These are phyloP conservation scores for Varecia variegata DNA, from an alignment of 2,797 vertebrate species.

Conservation along the genomic window DNA sequence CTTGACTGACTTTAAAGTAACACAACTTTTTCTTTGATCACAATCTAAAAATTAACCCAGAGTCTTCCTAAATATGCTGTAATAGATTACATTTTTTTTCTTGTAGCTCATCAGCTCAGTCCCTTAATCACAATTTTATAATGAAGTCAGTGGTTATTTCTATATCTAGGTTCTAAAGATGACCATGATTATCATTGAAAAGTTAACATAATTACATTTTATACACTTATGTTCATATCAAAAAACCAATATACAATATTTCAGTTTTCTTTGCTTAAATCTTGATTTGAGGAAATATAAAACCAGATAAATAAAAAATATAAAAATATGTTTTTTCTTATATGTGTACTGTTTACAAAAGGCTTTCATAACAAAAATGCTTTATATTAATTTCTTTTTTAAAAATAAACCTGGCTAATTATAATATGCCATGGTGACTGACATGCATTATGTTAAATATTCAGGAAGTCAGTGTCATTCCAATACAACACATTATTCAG, in stretches of 20 bases:
- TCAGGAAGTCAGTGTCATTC: conserved; percentile 15
- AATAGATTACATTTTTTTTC: neutral
- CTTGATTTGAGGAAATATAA: neutral
- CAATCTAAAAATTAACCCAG: neutral
- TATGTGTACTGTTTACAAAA: neutral
- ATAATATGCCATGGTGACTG: conserved; percentile 18
- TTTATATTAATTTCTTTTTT: neutral
- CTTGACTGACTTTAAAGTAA: neutral
- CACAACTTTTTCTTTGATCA: neutral
- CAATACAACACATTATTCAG: conserved; percentile 30
- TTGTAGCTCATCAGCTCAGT: neutral
- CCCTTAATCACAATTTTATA: neutral
- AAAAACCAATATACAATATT: neutral
- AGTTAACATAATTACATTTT: neutral
- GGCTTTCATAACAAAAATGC: neutral
- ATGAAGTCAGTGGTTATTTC: neutral
- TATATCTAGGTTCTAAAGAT: neutral
- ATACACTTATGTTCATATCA: neutral
- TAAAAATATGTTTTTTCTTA: neutral
- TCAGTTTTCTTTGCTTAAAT: neutral
- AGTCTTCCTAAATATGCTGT: neutral
- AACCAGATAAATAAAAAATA: neutral
- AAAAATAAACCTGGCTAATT: neutral
- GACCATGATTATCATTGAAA: neutral
- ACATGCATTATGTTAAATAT: neutral